Evolutionary conservation across 2,113 vertebrate genomes (phyloP), one percentile per base, ranked within the genome.

Genomic region (Puma concolor): DNA sequence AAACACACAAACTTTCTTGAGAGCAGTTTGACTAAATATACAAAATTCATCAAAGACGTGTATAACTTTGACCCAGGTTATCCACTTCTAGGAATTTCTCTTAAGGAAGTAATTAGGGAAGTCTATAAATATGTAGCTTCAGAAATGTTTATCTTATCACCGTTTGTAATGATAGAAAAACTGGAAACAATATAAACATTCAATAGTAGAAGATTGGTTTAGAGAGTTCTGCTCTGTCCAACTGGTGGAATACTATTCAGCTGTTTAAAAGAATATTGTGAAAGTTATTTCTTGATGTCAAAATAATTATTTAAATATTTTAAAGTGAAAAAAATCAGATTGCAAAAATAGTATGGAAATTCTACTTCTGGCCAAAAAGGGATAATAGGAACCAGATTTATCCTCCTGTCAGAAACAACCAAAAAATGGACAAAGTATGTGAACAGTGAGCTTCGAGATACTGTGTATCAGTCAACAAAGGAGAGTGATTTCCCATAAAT

Each of bases 81-180:
- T 21, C 15, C n/a, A 89, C 52, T 86, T 86, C 13, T 81, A 96
- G 67, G n/a, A 94, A 95, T 96, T 94, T 92, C 74, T 96, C 27
- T 90, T 93, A 92, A 57, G 50, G 29, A 88, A 83, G 12, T 66
- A 64, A 76, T 13, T 90, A 63, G 44, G 27, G 67, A 88, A 85
- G n/a, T 66, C 89, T 69, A 64, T 82, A 86, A 86, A 96, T 80
- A 96, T 71, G 93, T 87, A 87, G 52, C 25, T 93, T 96, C 54
- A 89, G 50, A 36, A 77, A 87, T 79, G 10, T 97, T 95, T 96
- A n/a, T 84, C 5, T 4, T 95, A 84, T 50, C 29, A 66, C 74
- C 71, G 66, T 92, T 92, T 81, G 48, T 52, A 31, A 86, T 76
- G 29, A 92, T 23, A 86, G 31, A 13, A 91, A 97, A 67, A 69